Conservation (phyloP, 1,140 invertebrate genomes). For the Eurytemora carolleeae region DNA sequence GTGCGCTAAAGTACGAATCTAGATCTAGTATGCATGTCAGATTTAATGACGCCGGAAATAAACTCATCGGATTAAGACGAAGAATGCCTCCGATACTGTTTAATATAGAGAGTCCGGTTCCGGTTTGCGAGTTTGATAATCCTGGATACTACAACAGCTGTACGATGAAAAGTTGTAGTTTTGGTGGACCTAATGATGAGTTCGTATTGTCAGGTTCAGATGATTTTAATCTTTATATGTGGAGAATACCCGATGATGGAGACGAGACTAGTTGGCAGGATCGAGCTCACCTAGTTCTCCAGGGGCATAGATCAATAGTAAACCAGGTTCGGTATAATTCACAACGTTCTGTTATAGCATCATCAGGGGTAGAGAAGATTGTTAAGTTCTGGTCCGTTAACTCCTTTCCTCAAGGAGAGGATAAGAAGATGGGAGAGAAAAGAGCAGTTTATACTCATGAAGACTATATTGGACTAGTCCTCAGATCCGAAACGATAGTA, state of each 20-base stretch:
- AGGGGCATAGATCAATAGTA: constrained; percentile 79
- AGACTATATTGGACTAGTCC: constrained; percentile 60
- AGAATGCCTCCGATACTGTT: constrained; percentile 65
- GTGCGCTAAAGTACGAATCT: constrained; percentile 41
- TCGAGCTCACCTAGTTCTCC: constrained; percentile 54
- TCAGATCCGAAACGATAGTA: constrained; percentile 45
- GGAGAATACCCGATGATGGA: constrained; percentile 46
- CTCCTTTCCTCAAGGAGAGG: neutral
- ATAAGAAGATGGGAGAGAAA: constrained; percentile 19
- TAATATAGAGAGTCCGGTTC: constrained; percentile 20
- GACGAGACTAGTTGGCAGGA: constrained; percentile 29
- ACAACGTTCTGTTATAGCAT: constrained; percentile 59
- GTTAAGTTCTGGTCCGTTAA: constrained; percentile 45
- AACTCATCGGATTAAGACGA: constrained; percentile 57
- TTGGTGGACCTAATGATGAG: constrained; percentile 72
- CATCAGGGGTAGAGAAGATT: constrained; percentile 86
- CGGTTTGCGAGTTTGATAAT: constrained; percentile 48
- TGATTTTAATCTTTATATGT: constrained; percentile 85
- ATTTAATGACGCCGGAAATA: constrained; percentile 55
- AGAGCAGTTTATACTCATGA: constrained; percentile 61
- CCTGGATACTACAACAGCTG: constrained; percentile 83
- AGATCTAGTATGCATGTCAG: constrained; percentile 69
- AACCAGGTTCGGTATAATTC: constrained; percentile 84
- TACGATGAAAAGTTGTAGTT: constrained; percentile 88
- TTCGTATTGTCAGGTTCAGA: constrained; percentile 77